Conservation (phyloP, 2,113 vertebrate species). For the Hiodon tergisus region DNA sequence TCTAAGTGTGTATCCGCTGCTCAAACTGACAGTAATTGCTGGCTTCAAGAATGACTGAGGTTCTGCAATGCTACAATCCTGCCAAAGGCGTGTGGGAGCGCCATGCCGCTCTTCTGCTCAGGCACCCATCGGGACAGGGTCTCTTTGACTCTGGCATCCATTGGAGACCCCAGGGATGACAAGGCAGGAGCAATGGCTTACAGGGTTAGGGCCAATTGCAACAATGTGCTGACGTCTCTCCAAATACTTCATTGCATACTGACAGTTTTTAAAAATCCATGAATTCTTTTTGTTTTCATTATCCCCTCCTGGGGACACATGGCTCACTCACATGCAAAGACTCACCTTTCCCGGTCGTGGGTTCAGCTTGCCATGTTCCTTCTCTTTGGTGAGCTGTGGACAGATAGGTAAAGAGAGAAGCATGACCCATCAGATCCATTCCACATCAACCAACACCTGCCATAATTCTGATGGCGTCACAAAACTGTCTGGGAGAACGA, state of each 20-base stretch:
- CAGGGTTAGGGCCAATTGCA: neutral
- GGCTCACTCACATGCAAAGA: neutral
- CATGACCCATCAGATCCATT: neutral
- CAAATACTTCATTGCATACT: neutral
- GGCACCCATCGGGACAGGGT: neutral
- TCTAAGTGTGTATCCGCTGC: neutral
- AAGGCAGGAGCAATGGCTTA: no score
- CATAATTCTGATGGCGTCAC: neutral
- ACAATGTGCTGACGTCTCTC: neutral
- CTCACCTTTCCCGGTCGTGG: conserved; percentile 89
- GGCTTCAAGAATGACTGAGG: no score
- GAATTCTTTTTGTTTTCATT: neutral
- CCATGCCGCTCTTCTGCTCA: neutral
- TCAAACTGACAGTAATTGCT: neutral
- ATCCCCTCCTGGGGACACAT: neutral
- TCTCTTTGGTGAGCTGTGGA: conserved; percentile 67
- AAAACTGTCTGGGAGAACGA: no score
- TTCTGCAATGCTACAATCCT: no score
- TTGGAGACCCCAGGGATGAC: neutral
- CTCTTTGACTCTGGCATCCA: neutral
- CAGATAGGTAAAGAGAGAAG: neutral
- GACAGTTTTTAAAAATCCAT: neutral
- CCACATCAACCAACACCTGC: neutral
- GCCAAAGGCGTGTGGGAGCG: no score
- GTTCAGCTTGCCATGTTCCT: conserved; percentile 75